A percentile compares a stretch with the other conserved stretches of the same genome.
These are phyloP conservation scores for Strigamia transsilvanica DNA, from an alignment of 2,888 invertebrate genomes.

Conservation along the genomic window DNA sequence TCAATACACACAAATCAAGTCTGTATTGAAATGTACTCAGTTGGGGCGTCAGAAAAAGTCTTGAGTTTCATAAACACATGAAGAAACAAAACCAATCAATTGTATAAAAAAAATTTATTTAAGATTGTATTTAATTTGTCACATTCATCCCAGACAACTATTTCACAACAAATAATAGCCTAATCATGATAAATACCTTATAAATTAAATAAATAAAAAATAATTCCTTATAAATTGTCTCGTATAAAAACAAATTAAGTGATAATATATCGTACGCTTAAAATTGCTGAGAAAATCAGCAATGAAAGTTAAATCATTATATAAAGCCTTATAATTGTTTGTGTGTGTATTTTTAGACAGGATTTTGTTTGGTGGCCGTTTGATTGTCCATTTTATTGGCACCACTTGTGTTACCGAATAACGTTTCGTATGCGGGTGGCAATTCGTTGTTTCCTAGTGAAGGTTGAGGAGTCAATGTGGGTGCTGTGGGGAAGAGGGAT, in stretches of 20 bases:
- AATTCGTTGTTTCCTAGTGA: constrained; percentile 31
- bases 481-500: not conserved
- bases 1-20: not conserved
- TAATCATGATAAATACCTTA: constrained; percentile 21
- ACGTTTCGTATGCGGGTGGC: not conserved
- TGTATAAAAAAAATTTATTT: too few species aligned
- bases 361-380: not conserved
- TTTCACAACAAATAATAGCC: constrained; percentile 8
- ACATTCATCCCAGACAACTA: constrained; percentile 10
- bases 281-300: not conserved
- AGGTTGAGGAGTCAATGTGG: constrained; percentile 1
- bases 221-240: not conserved
- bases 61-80: too few species aligned
- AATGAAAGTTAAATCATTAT: not conserved
- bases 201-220: constrained; percentile 4
- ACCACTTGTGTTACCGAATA: constrained; percentile 4
- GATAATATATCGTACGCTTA: constrained; percentile 15
- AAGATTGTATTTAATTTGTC: not conserved
- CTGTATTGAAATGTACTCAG: too few species aligned
- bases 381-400: not conserved
- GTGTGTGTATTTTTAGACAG: not conserved
- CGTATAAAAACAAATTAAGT: not conserved
- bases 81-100: too few species aligned
- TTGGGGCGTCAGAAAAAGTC: too few species aligned
- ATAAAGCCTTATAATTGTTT: too few species aligned